Conservation (phyloP, 2,797 vertebrate species). For the Lepilemur septentrionalis region DNA sequence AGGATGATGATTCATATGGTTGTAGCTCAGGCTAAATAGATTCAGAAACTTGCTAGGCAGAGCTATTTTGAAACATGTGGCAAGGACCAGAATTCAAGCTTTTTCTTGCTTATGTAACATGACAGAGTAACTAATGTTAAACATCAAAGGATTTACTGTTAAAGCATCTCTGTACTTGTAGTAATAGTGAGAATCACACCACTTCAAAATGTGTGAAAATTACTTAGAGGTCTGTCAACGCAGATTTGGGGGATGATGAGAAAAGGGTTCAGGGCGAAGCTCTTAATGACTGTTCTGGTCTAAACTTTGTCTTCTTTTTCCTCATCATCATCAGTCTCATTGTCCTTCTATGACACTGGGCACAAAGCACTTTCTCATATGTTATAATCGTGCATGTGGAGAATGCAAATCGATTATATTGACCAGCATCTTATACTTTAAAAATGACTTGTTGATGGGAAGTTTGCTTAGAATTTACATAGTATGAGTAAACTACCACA, state of each 20-base stretch:
- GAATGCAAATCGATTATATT: background rate
- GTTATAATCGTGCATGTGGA: background rate
- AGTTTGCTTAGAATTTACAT: slow-evolving; percentile 22
- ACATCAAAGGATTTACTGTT: slow-evolving; percentile 4
- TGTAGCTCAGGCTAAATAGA: slow-evolving; percentile 68
- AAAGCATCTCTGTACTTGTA: background rate
- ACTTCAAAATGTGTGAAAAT: background rate
- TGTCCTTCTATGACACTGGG: background rate
- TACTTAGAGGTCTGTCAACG: slow-evolving; percentile 38
- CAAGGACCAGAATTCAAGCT: slow-evolving; percentile 8
- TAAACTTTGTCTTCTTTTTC: background rate
- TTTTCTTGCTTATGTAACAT: slow-evolving; percentile 11
- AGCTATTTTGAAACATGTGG: slow-evolving; percentile 70
- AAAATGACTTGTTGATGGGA: background rate
- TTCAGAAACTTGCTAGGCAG: slow-evolving; percentile 69
- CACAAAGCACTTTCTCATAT: background rate
- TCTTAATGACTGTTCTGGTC: slow-evolving; percentile 23
- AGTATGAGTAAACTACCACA: background rate
- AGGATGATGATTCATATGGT: slow-evolving; percentile 60
- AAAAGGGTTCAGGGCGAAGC: background rate
- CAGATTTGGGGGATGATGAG: background rate
- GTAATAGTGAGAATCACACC: slow-evolving; percentile 35
- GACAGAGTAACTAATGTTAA: background rate
- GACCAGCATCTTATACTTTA: background rate
- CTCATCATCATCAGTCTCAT: background rate